Conservation (phyloP, 2,888 invertebrate genomes). For the Heliconius erato region DNA sequence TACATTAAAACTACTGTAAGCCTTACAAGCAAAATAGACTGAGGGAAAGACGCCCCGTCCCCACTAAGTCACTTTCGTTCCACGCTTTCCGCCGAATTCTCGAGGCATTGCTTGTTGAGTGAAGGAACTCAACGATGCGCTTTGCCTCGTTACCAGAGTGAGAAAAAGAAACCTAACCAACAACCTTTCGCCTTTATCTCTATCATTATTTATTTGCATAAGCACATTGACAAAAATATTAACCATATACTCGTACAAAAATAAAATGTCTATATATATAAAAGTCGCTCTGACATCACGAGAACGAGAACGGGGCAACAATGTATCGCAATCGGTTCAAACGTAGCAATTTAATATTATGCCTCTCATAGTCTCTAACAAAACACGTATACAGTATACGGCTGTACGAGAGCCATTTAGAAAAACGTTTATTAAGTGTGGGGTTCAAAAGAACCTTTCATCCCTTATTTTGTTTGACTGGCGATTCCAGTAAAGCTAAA, state of each 20-base stretch:
- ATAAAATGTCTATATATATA: background rate
- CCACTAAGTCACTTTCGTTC: background rate
- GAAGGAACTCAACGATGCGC: background rate
- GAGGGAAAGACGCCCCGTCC: background rate
- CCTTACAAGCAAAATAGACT: no score
- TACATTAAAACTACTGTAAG: background rate
- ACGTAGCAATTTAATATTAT: background rate
- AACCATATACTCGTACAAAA: background rate
- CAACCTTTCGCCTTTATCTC: no score
- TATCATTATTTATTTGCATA: no score
- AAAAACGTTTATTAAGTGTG: no score
- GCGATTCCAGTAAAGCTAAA: no score
- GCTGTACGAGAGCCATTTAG: no score
- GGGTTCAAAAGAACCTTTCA: no score
- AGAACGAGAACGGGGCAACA: constrained; percentile 20
- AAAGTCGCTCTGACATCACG: background rate
- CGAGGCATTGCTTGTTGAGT: background rate
- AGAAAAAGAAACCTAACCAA: no score
- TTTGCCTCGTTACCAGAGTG: background rate
- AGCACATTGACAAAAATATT: background rate
- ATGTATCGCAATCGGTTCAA: background rate
- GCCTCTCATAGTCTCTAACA: background rate
- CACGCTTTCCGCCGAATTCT: background rate
- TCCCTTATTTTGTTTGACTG: no score
- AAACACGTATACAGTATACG: background rate